phyloP scores from a whole-genome alignment of 2,797 vertebrate genomes.

The Atherinosoma microstoma region DNA sequence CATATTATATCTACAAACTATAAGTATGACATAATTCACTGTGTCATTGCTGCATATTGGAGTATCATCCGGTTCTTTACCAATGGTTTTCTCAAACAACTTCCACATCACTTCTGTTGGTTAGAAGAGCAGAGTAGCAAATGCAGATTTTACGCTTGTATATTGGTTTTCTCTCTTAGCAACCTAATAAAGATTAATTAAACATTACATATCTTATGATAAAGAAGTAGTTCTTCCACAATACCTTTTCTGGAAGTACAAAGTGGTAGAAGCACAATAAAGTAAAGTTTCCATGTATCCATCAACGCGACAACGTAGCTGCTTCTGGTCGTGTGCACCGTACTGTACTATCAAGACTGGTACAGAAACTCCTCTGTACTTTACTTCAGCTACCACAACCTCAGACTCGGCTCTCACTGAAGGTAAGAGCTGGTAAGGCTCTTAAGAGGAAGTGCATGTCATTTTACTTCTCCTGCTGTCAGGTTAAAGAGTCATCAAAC shows the following conservation, averaged over 20 bases:
- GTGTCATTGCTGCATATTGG: slow-evolving; percentile 2
- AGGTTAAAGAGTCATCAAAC: not conserved
- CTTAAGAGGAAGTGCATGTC: not conserved
- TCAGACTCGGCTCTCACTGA: not conserved
- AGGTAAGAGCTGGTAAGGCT: too few species aligned
- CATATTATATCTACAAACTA: rapidly evolving
- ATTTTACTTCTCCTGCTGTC: not conserved
- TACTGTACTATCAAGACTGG: not conserved
- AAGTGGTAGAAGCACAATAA: slow-evolving; percentile 21
- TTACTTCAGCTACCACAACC: not conserved
- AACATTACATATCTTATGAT: not conserved
- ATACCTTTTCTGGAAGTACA: too few species aligned
- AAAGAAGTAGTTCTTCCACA: too few species aligned
- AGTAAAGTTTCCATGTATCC: slow-evolving; percentile 7
- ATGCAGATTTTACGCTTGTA: too few species aligned
- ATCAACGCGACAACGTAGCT: not conserved
- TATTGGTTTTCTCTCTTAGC: not conserved
- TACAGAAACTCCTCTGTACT: not conserved
- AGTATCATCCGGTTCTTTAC: not conserved
- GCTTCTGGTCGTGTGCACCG: not conserved
- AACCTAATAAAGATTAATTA: not conserved
- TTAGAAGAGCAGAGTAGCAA: not conserved
- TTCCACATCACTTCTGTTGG: not conserved
- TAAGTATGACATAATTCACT: rapidly evolving
- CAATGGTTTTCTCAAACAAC: not conserved